These are phyloP conservation scores for Maniola jurtina DNA, from an alignment of 1,140 invertebrate genomes.

Conservation along the genomic window DNA sequence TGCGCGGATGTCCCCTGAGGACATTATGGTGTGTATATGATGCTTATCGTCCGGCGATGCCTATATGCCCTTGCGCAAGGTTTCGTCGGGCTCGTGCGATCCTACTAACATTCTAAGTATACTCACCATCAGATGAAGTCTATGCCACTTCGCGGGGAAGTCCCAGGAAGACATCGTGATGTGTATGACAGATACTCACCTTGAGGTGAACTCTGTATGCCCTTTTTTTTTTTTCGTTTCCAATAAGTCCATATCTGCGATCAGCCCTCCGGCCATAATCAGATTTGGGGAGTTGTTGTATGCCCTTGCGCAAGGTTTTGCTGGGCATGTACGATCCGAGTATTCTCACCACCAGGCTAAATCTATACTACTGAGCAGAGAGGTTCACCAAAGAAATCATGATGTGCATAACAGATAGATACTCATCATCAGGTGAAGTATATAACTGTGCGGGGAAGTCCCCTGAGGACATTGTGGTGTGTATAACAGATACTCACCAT, in stretches of 20 bases:
- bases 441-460: too few relatives aligned
- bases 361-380: too few relatives aligned
- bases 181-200: neutral
- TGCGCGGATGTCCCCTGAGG: neutral
- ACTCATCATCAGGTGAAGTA: neutral
- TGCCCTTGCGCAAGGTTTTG: constrained; percentile 80
- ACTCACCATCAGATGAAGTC: constrained; percentile 93
- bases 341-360: too few relatives aligned
- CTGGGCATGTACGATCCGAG: neutral
- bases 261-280: too few relatives aligned
- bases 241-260: too few relatives aligned
- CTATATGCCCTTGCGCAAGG: neutral
- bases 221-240: too few relatives aligned
- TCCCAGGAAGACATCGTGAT: neutral
- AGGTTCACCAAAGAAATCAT: too few relatives aligned
- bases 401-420: too few relatives aligned
- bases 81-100: neutral
- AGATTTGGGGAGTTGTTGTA: too few relatives aligned
- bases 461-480: neutral
- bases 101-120: neutral
- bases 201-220: constrained; percentile 96
- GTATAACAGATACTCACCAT: constrained; percentile 79
- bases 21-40: neutral
- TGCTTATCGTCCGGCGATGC: neutral
- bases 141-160: too few relatives aligned